Evolutionary conservation across 2,113 vertebrate species (phyloP), one percentile per base, ranked within the genome.

Genomic region (Pelusios castaneus): DNA sequence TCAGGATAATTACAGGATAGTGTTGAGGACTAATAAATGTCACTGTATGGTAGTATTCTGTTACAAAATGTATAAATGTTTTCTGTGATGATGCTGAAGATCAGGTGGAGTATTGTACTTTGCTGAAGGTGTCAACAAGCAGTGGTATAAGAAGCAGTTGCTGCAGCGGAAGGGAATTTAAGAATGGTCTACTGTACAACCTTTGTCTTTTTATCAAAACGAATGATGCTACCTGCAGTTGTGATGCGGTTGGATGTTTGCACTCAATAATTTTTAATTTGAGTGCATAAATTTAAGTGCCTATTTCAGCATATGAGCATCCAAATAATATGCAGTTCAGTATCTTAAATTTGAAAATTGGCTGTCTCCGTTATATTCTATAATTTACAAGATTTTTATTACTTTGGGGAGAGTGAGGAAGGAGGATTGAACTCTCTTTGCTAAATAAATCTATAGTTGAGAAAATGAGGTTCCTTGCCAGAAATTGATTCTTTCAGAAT

Each of bases 1-100:
- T 5, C 13, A 67, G 88, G 75, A 47, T 97, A 95, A 97, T 97
- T 97, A 94, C 31, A 84, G 27, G 1, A 77, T 94, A 91, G 88
- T 94, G 22, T 85, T 93, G 90, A 85, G 85, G 52, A 89, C 45
- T 87, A 63, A 75, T 70, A 45, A 76, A 80, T 67, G 80, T 96
- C 58, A 94, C 80, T 91, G 38, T 77, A 24, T 84, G 58, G 88
- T 91, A 87, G 89, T 93, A 55, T 88, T 96, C 91, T 45, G 49
- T 91, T 54, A 56, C 92, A 94, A 84, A 94, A 87, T 34, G 54
- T 52, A 90, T 94, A 89, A 80, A 81, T 79, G 67, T 95, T 97
- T 97, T 43, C 41, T 54, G 3, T 89, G 51, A 54, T 47, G 84
- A 84, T 34, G 63, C 60, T 88, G 34, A 75, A 47, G 54, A 87